A percentile compares a stretch with the other conserved stretches of the same genome.
phyloP scores from a whole-genome alignment of 2,797 vertebrate species.

The Botia kubotai region DNA sequence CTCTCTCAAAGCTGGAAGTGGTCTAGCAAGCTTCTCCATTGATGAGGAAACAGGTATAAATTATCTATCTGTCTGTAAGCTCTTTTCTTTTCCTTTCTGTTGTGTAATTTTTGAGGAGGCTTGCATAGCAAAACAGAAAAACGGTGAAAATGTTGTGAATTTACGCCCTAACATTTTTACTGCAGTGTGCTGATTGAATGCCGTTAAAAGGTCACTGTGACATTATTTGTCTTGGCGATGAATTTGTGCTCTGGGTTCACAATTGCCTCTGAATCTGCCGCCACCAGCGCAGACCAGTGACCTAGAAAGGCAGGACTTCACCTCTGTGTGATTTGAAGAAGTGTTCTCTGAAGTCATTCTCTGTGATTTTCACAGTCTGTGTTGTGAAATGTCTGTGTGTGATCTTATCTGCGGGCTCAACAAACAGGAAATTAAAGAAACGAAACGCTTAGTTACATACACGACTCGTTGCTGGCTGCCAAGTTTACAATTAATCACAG shows the following conservation, averaged over 20 bases:
- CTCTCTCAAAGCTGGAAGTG: constrained; percentile 90
- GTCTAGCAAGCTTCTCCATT: constrained; percentile 91
- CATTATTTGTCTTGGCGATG: constrained; percentile 44
- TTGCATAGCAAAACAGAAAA: neutral
- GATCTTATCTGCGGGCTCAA: constrained; percentile 10
- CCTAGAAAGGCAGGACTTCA: constrained; percentile 53
- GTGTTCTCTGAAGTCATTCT: constrained; percentile 31
- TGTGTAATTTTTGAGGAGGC: neutral
- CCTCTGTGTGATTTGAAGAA: constrained; percentile 36
- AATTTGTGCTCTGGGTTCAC: constrained; percentile 39
- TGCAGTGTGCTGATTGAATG: constrained; percentile 37
- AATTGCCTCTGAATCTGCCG: constrained; percentile 33
- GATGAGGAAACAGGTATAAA: constrained; percentile 94
- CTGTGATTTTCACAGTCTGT: constrained; percentile 33
- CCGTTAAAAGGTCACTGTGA: constrained; percentile 43
- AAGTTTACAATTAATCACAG: constrained; percentile 68
- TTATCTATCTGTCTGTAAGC: constrained; percentile 19
- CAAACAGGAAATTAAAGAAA: neutral
- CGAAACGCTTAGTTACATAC: constrained; percentile 32
- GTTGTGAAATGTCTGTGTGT: neutral
- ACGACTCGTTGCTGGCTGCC: constrained; percentile 41
- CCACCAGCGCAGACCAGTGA: constrained; percentile 41
- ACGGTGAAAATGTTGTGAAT: constrained; percentile 24
- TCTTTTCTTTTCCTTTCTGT: neutral
- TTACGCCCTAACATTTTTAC: constrained; percentile 33